phyloP scores from a whole-genome alignment of 2,113 vertebrate species.

The Oxygymnocypris stewartii region DNA sequence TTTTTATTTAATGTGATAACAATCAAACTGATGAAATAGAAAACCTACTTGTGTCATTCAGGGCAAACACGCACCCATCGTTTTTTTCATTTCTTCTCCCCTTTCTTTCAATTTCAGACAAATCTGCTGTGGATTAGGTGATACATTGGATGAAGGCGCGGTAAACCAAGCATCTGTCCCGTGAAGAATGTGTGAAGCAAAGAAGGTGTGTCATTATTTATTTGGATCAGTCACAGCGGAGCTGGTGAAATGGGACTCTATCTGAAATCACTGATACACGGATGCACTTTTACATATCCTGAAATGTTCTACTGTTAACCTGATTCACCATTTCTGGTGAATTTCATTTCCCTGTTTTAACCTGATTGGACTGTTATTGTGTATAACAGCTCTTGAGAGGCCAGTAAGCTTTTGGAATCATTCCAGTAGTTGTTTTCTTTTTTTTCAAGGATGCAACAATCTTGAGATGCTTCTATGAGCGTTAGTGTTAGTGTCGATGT shows the following conservation, averaged over 20 bases:
- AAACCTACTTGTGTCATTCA: constrained; percentile 52
- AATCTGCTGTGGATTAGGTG: constrained; percentile 66
- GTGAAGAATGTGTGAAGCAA: constrained; percentile 53
- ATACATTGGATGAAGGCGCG: constrained; percentile 66
- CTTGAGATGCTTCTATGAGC: neutral
- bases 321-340: constrained; percentile 9
- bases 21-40: constrained; percentile 62
- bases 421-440: neutral
- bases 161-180: constrained; percentile 72
- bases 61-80: constrained; percentile 42
- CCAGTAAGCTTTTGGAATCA: neutral
- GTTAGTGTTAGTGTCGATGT: neutral
- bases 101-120: constrained; percentile 57
- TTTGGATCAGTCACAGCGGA: constrained; percentile 55
- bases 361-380: neutral
- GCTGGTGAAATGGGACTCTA: constrained; percentile 20
- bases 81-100: constrained; percentile 59
- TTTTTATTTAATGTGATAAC: constrained; percentile 59
- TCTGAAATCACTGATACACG: constrained; percentile 3
- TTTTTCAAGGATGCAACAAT: neutral
- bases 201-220: constrained; percentile 70
- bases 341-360: constrained; percentile 18
- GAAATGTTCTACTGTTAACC: constrained; percentile 6
- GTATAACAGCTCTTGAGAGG: constrained; percentile 4
- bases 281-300: neutral